A percentile compares a stretch with the other conserved stretches of the same genome.
Evolutionary conservation across 2,113 vertebrate species (phyloP).

Genomic region (Macrotis lagotis): DNA sequence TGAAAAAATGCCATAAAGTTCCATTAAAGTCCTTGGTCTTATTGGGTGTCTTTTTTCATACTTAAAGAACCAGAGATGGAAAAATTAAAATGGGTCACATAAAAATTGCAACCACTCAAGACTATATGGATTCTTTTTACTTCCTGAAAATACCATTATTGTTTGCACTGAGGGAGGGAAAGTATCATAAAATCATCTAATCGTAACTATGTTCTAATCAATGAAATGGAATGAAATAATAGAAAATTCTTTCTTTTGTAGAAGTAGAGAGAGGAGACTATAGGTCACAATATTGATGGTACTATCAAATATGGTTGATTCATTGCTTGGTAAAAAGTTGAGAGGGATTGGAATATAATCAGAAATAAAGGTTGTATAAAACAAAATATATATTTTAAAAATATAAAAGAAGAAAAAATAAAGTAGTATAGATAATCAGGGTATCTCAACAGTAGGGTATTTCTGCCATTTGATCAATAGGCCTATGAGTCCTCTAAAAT

Average conservation of each 20-base stretch:
- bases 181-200: not conserved
- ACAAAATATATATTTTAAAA: not conserved
- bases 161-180: not conserved
- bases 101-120: not conserved
- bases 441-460: not conserved
- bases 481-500: not conserved
- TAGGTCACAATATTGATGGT: not conserved
- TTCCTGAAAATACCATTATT: not conserved
- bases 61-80: not conserved
- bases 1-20: not conserved
- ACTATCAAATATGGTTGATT: not conserved
- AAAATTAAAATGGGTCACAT: not conserved
- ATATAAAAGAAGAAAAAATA: not conserved
- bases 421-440: not conserved
- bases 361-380: not conserved
- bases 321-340: not conserved
- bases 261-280: not conserved
- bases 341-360: not conserved
- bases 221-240: not conserved
- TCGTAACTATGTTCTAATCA: not conserved
- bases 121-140: not conserved
- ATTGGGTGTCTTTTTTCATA: not conserved
- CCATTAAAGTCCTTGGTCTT: not conserved
- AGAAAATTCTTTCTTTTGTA: not conserved
- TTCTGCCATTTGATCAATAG: not conserved